Evolutionary conservation across 37 sponge, comb jelly and placozoan genomes (phyloP).

Genomic region (Oopsacas minuta): DNA sequence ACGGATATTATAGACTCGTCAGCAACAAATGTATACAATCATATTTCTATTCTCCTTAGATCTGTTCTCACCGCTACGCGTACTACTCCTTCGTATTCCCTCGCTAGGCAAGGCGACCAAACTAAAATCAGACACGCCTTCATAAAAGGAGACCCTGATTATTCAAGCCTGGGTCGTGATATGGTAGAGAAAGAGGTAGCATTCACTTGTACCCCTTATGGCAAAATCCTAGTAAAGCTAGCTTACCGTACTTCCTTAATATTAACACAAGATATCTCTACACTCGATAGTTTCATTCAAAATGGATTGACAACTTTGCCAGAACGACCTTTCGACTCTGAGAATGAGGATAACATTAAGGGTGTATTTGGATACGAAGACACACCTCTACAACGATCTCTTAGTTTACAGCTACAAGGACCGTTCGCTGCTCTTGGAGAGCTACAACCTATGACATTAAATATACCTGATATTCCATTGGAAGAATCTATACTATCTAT

Average conservation of each 20-base stretch:
- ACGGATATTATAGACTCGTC: neutral
- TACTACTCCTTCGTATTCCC: neutral
- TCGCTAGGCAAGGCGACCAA: neutral
- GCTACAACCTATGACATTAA: neutral
- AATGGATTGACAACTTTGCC: neutral
- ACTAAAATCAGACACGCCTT: neutral
- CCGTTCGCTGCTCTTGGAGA: constrained; percentile 2
- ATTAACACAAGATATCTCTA: neutral
- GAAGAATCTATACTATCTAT: neutral
- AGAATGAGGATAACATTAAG: neutral
- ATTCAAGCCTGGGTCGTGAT: neutral
- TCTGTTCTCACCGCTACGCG: neutral
- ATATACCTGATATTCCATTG: neutral
- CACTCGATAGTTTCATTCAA: constrained; percentile 10
- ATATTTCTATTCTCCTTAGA: neutral
- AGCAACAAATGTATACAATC: neutral
- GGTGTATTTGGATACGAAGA: constrained; percentile 5
- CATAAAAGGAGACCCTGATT: neutral
- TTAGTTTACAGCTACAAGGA: neutral
- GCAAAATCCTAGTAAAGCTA: neutral
- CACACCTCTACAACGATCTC: neutral
- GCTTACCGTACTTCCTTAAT: neutral
- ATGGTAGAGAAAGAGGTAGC: constrained; percentile 11
- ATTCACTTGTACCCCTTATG: neutral
- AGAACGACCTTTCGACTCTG: neutral